Evolutionary conservation across 2,113 vertebrate species (phyloP).

Genomic region (Pholis gunnellus): DNA sequence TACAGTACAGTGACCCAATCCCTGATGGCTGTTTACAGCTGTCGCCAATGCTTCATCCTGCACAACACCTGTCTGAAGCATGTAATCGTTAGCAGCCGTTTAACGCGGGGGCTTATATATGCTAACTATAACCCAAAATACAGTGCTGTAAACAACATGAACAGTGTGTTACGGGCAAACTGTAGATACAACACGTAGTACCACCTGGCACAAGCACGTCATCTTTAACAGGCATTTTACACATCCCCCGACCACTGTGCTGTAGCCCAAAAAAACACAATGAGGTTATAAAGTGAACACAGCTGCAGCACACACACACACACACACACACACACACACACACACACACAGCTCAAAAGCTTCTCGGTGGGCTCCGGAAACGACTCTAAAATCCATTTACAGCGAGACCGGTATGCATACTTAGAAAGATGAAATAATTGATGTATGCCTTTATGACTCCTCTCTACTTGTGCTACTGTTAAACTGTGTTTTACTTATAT

Average conservation of each 20-base stretch:
- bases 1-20: constrained; percentile 53
- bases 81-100: constrained; percentile 74
- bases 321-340: no score
- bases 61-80: constrained; percentile 70
- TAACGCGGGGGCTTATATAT: constrained; percentile 45
- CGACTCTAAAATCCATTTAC: neutral
- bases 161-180: constrained; percentile 15
- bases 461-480: neutral
- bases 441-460: neutral
- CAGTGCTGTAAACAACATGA: constrained; percentile 18
- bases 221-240: constrained; percentile 66
- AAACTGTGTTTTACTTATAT: neutral
- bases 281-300: constrained; percentile 60
- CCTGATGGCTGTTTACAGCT: constrained; percentile 78
- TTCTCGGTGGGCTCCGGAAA: constrained; percentile 15
- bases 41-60: constrained; percentile 52
- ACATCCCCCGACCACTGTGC: constrained; percentile 37
- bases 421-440: neutral
- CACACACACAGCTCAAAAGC: neutral
- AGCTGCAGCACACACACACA: constrained; percentile 64
- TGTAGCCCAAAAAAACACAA: constrained; percentile 46
- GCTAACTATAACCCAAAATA: constrained; percentile 29
- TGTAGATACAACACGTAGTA: constrained; percentile 36
- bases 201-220: constrained; percentile 71
- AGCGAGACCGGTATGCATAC: neutral